phyloP scores from a whole-genome alignment of 2,888 invertebrate species.

The Trachelus iudaicus region DNA sequence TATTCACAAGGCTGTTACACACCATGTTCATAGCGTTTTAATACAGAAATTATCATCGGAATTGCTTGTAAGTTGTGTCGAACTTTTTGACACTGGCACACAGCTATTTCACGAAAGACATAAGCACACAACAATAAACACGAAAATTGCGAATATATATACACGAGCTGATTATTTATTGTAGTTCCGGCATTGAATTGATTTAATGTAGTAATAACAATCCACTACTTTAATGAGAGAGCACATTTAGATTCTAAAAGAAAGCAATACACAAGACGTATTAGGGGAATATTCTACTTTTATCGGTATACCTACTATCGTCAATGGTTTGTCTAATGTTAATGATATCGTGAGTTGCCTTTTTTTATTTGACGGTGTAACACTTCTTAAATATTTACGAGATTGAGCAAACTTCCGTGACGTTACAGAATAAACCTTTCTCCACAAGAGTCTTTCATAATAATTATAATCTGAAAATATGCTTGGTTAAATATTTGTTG shows the following conservation, averaged over 20 bases:
- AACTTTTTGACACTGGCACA: conserved; percentile 14
- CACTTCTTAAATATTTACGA: neutral
- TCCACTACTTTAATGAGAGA: neutral
- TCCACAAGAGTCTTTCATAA: neutral
- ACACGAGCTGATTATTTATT: neutral
- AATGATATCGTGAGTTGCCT: neutral
- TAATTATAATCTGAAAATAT: neutral
- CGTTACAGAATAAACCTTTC: neutral
- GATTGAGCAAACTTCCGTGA: neutral
- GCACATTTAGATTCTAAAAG: neutral
- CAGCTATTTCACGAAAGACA: conserved; percentile 26
- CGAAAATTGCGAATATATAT: neutral
- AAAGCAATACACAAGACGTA: neutral
- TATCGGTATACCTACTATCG: neutral
- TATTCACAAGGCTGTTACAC: conserved; percentile 28
- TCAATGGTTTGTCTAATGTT: neutral
- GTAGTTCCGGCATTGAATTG: neutral
- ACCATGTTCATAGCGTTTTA: conserved; percentile 25
- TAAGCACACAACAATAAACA: neutral
- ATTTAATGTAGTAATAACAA: neutral
- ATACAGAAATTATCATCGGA: conserved; percentile 31
- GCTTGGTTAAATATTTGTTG: neutral
- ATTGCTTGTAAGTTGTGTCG: conserved; percentile 20
- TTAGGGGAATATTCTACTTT: neutral
- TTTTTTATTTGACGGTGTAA: neutral